A percentile compares a stretch with the other conserved stretches of the same genome.
Evolutionary conservation across 1,140 invertebrate genomes (phyloP).

Genomic region (Ceratoteleas bidentatus): DNA sequence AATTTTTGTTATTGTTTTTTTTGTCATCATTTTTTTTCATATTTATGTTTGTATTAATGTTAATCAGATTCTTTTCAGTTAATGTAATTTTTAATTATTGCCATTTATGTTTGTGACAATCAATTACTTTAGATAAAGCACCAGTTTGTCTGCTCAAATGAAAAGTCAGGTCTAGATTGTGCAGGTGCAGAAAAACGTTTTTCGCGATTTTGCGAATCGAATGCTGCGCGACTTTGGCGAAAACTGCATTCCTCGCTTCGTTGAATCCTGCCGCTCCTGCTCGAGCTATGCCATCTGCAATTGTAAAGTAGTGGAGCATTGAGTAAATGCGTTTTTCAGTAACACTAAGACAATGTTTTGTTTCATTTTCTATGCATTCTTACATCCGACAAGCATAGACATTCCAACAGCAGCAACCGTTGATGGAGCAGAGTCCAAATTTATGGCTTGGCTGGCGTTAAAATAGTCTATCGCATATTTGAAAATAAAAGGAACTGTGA

Average conservation of each 20-base stretch:
- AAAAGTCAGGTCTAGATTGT: constrained; percentile 96
- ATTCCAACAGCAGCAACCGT: constrained; percentile 88
- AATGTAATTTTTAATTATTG: too few species aligned
- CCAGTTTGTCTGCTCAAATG: constrained; percentile 97
- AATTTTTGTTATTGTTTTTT: too few species aligned
- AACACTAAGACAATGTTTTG: too few species aligned
- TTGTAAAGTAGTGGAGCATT: too few species aligned
- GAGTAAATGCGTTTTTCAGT: too few species aligned
- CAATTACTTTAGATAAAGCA: constrained; percentile 87
- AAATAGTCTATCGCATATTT: constrained; percentile 96
- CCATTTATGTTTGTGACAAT: too few species aligned
- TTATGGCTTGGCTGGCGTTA: constrained; percentile 85
- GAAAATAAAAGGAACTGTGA: constrained; percentile 98
- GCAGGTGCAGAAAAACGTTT: constrained; percentile 98
- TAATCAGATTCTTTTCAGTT: too few species aligned
- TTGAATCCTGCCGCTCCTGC: constrained; percentile 95
- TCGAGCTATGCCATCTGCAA: constrained; percentile 94
- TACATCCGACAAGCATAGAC: constrained; percentile 94
- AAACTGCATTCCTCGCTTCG: constrained; percentile 98
- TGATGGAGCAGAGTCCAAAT: constrained; percentile 87
- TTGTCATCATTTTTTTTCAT: too few species aligned
- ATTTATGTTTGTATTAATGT: too few species aligned
- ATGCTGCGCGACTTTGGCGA: constrained; percentile 98
- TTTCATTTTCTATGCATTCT: too few species aligned
- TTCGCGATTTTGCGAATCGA: constrained; percentile 96